Evolutionary conservation across 2,113 vertebrate genomes (phyloP), one percentile per base, ranked within the genome.

Genomic region (Empidonax alnorum): DNA sequence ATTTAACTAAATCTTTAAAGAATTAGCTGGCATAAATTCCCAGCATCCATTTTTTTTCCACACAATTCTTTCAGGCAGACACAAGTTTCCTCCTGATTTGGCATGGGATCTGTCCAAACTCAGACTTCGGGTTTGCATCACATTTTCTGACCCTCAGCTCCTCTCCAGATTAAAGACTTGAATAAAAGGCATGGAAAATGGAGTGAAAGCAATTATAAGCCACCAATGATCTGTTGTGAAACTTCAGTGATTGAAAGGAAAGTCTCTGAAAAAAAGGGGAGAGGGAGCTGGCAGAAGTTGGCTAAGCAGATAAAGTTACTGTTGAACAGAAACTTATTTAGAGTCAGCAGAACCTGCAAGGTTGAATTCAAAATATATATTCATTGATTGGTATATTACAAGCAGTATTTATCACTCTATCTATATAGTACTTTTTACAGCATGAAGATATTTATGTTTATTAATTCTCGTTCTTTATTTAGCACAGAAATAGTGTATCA

Each of bases 401-500:
- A 68, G 71, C 63, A 69, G 21, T 85, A 65, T 92, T 81, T 89
- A 76, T 93, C 44, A 56, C 41, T 69, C 14, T 55, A 27, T 42
- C 42, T 82, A n/a, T 84, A 46, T 12, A 46, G 66, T 73, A 66
- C 9, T 89, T 93, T 76, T 74, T 87, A 75, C 37, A 95, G 12
- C 2, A 0, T 49, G 62, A 72, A 59, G 28, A 56, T 87, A 89
- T 78, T 91, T 94, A 81, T 81, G 76, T 82, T 92, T 94, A 82
- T 93, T 89, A 92, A 53, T 84, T 84, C 61, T 62, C 62, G 24
- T 50, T 87, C 83, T 93, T 89, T 87, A 76, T 79, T 65, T 75
- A 73, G 39, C 47, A 67, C 35, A 89, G 53, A 84, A 77, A 42
- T 72, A 66, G 42, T 84, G 44, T 62, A 41, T 91, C 72, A 62